Base-by-base conservation (phyloP, 2,113 vertebrate species). In the Melanerpes formicivorus region DNA sequence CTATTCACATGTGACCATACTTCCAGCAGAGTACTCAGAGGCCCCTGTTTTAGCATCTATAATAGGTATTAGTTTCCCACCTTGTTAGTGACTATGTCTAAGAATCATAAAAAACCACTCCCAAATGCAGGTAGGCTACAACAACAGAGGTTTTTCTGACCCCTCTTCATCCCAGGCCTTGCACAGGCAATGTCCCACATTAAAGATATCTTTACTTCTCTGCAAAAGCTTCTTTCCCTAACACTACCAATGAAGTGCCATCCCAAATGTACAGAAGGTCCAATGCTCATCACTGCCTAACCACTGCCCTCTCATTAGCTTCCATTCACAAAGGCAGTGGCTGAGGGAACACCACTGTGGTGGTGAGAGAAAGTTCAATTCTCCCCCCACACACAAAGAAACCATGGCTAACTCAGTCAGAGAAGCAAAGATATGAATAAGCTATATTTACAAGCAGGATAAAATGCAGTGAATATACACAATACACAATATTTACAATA, bases 311-410 rank as follows among this genome's bases (percentile, higher is more conserved):
- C 60, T 90, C 60, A 84, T 65, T 80, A 95, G 72, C 58, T 95
- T 92, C 93, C 78, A 93, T 89, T 96, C 90, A 89, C 87, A 92
- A 67, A 87, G 52, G 84, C 84, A 96, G 93, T 78, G 75, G 96
- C 92, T 83, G 54, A 96, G 66, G 78, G 95, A 93, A 90, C 40
- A 78, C 21, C 37, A 37, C 37, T 37, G 37, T 37, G 37, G 37
- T 37, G 37, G 37, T 37, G 37, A 37, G 37, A 37, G 37, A 37
- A 37, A 37, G 37, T 37, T 10, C 37, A 37, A 8, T 37, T 37
- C 37, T 37, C 7, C 37, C 37, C 10, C 37, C 34, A 3, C 10
- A 37, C 10, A 37, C 37, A 37, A 37, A 37, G 37, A 37, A 37
- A 37, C 37, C 37, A 37, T 10, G 37, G 37, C 37, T 9, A 37